These are phyloP conservation scores for Diabrotica balteata DNA, from an alignment of 2,888 invertebrate species.

Conservation along the genomic window DNA sequence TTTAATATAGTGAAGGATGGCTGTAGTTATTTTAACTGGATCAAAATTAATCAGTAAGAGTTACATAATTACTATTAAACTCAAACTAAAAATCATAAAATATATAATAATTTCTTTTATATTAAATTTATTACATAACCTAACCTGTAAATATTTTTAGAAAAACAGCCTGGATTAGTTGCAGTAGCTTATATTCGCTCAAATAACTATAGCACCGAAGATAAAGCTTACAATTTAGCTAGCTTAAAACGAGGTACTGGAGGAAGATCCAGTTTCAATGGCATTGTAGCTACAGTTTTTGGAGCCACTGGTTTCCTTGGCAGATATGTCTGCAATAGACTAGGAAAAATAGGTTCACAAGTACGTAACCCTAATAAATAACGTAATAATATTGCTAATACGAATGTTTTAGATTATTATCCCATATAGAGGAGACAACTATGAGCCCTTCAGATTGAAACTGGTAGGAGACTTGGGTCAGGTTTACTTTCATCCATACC, in stretches of 20 bases:
- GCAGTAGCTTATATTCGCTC: slow-evolving; percentile 53
- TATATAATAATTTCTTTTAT: background rate
- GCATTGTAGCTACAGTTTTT: slow-evolving; percentile 97
- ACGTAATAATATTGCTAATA: background rate
- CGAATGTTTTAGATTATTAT: slow-evolving; percentile 76
- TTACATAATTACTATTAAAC: slow-evolving; percentile 1
- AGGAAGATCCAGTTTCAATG: slow-evolving; percentile 95
- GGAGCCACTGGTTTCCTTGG: slow-evolving; percentile 92
- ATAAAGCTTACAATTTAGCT: slow-evolving; percentile 67
- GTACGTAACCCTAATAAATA: slow-evolving; percentile 55
- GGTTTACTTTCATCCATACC: slow-evolving; percentile 85
- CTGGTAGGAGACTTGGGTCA: slow-evolving; percentile 94
- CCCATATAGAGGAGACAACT: slow-evolving; percentile 89
- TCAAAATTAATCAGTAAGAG: slow-evolving; percentile 52
- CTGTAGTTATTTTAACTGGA: slow-evolving; percentile 52
- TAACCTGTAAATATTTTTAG: slow-evolving; percentile 46
- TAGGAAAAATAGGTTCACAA: slow-evolving; percentile 89
- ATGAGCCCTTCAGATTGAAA: slow-evolving; percentile 79
- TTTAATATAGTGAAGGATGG: slow-evolving; percentile 44
- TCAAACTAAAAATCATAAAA: no score
- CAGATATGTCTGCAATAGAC: slow-evolving; percentile 82
- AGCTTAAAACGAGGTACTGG: slow-evolving; percentile 84
- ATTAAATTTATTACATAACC: slow-evolving; percentile 40
- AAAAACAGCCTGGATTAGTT: slow-evolving; percentile 52
- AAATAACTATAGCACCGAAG: slow-evolving; percentile 65